Base-by-base conservation (phyloP, 2,113 vertebrate species). In the Orcinus orca region DNA sequence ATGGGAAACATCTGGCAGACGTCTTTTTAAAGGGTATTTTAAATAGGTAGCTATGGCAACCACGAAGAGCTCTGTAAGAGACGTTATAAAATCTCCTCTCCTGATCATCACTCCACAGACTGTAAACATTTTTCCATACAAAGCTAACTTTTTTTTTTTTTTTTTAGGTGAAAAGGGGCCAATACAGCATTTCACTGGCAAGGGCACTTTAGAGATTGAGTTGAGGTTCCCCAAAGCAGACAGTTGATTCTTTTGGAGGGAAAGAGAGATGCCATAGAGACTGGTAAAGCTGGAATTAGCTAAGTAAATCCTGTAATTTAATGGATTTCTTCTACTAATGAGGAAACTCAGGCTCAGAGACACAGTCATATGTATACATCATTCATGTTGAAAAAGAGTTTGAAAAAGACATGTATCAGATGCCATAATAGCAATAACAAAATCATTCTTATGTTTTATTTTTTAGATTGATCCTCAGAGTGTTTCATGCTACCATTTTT, bases 1-100 rank as follows among this genome's bases (percentile, higher is more conserved):
- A 97, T 76, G 87, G 97, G 97, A 98, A 98, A 97, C 96, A 98
- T 97, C 97, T 98, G 98, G 90, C 92, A 95, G 96, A 68, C 96
- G 81, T 93, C 77, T 98, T 97, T 98, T 82, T 92, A 81, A 98
- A 95, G 93, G 80, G 73, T 90, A 93, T 90, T 96, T 98, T 98
- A 96, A 97, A 97, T 92, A 95, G 60, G 80, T 76, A 88, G 62
- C 96, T 97, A 95, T 80, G 96, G 60, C 29, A 83, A 81, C 90
- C 60, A 95, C 94, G 96, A 97, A 87, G 89, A 83, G 74, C 79
- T 95, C 73, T 95, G 3, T 4, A 97, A 97, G 65, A 62, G 79
- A 93, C 89, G 73, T 95, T 96, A 92, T 97, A 98, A 74, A 97
- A 98, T 97, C 96, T 88, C 65, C 50, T 97, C 92, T 53, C 83